These are phyloP conservation scores for Dryobotodes eremita DNA, from an alignment of 2,888 invertebrate genomes.

Conservation along the genomic window DNA sequence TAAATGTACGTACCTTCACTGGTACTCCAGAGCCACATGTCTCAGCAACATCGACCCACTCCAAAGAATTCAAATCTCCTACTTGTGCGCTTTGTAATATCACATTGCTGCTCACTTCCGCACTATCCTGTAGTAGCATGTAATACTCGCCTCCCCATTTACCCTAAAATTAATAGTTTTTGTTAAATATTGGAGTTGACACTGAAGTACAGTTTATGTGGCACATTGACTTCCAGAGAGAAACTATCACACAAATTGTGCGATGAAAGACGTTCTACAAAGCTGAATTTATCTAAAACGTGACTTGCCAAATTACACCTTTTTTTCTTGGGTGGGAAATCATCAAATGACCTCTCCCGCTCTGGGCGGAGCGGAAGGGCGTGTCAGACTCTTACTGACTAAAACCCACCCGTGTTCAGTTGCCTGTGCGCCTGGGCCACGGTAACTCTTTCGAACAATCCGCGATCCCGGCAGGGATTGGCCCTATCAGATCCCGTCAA, in stretches of 20 bases:
- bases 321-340: too few species aligned
- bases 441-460: too few species aligned
- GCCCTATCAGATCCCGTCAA: too few species aligned
- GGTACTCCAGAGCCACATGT: constrained; percentile 35
- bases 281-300: neutral
- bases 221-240: neutral
- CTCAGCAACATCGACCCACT: constrained; percentile 45
- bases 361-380: too few species aligned
- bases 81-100: constrained; percentile 64
- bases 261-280: neutral
- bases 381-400: too few species aligned
- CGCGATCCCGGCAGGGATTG: too few species aligned
- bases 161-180: constrained; percentile 58
- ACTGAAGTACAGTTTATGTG: neutral
- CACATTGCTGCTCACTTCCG: constrained; percentile 46
- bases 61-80: constrained; percentile 49
- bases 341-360: too few species aligned
- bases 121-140: constrained; percentile 56
- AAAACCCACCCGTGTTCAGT: too few species aligned
- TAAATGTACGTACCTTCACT: constrained; percentile 47
- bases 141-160: constrained; percentile 71
- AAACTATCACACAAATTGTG: neutral
- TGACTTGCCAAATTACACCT: neutral
- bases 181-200: neutral
- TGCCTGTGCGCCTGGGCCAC: too few species aligned